A percentile compares a stretch with the other conserved stretches of the same genome.
phyloP scores from a whole-genome alignment of 2,888 invertebrate species.

The Apantesis nais region DNA sequence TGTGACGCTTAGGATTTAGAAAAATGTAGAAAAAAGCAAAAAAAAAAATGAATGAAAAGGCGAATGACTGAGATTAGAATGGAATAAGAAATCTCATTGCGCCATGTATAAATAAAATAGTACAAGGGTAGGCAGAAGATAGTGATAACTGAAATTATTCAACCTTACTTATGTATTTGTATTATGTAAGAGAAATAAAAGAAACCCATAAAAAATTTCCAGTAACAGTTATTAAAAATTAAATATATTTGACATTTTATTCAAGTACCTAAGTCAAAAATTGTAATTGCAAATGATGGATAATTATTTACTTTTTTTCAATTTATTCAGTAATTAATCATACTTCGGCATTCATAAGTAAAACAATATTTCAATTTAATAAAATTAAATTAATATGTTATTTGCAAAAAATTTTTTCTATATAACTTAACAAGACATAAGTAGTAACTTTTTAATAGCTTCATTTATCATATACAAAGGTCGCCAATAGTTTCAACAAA shows the following conservation, averaged over 20 bases:
- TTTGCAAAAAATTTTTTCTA: not conserved
- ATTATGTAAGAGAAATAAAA: constrained; percentile 45
- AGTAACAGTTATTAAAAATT: constrained; percentile 61
- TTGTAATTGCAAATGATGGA: constrained; percentile 22
- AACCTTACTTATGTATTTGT: constrained; percentile 39
- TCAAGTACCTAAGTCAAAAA: constrained; percentile 18
- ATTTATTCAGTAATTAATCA: constrained; percentile 36
- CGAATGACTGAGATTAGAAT: not conserved
- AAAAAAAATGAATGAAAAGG: not conserved
- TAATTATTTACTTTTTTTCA: constrained; percentile 30
- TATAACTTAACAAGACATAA: constrained; percentile 3
- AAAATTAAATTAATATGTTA: not conserved
- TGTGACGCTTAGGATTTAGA: not conserved
- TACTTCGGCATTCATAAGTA: constrained; percentile 25
- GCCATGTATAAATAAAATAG: not conserved
- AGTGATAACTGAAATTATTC: constrained; percentile 37
- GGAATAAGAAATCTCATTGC: not conserved
- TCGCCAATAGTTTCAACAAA: constrained; percentile 26
- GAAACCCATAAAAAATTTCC: constrained; percentile 68
- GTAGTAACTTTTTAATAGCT: constrained; percentile 12
- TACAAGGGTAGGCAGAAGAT: not conserved
- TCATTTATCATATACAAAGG: constrained; percentile 14
- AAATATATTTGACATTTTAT: constrained; percentile 42
- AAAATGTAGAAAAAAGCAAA: not conserved
- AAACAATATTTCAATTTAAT: constrained; percentile 19